Evolutionary conservation across 2,797 vertebrate species (phyloP).

Genomic region (Alfaro cultratus): DNA sequence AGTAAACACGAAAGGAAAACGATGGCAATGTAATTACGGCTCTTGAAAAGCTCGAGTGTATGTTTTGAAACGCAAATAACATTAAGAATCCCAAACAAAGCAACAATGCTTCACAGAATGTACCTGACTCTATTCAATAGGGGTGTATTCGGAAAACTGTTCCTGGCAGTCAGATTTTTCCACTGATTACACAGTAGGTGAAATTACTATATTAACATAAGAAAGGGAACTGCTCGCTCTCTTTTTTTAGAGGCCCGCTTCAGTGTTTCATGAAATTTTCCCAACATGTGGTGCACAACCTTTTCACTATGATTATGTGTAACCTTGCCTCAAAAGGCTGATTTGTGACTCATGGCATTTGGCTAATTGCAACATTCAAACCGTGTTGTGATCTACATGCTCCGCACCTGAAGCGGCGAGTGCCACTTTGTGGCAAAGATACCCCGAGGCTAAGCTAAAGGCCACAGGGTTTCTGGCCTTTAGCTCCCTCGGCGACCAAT

Average conservation of each 20-base stretch:
- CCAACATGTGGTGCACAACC: constrained; percentile 55
- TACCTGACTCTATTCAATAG: constrained; percentile 7
- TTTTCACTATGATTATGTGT: constrained; percentile 63
- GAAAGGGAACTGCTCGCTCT: not conserved
- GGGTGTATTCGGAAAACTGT: not conserved
- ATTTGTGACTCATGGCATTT: constrained; percentile 72
- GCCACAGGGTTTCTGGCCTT: constrained; percentile 57
- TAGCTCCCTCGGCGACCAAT: constrained; percentile 72
- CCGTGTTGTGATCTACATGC: constrained; percentile 44
- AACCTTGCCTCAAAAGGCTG: constrained; percentile 43
- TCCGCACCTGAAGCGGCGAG: constrained; percentile 42
- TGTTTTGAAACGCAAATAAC: constrained; percentile 17
- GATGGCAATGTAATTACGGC: constrained; percentile 14
- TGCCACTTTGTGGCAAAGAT: constrained; percentile 34
- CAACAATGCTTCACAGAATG: constrained; percentile 16
- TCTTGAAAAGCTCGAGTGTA: constrained; percentile 4
- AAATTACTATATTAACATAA: not conserved
- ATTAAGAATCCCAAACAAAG: constrained; percentile 26
- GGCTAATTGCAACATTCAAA: constrained; percentile 66
- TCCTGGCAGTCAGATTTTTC: constrained; percentile 6
- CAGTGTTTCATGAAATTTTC: constrained; percentile 30
- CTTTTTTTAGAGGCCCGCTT: constrained; percentile 8
- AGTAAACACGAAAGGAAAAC: constrained; percentile 23
- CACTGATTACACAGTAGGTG: constrained; percentile 12
- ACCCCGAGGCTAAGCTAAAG: constrained; percentile 59